Evolutionary conservation across 2,797 vertebrate species (phyloP).

Genomic region (Knipowitschia caucasica): DNA sequence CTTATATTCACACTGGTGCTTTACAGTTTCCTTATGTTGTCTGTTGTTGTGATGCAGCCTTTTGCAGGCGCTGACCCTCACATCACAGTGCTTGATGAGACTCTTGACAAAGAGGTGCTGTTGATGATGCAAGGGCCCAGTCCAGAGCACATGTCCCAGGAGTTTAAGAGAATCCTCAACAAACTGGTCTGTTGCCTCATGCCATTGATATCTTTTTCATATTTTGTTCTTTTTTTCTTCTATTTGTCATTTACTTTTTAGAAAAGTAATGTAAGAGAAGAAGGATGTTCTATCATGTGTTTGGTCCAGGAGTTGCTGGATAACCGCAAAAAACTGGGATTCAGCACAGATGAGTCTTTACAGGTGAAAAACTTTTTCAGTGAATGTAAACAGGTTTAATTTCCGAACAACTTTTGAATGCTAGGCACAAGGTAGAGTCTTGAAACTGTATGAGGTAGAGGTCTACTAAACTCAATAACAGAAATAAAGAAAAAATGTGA

Average conservation of each 20-base stretch:
- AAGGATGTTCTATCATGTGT: conserved; percentile 50
- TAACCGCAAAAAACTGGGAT: conserved; percentile 28
- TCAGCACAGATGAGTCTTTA: conserved; percentile 52
- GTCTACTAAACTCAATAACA: too few relatives aligned
- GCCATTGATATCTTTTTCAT: not conserved
- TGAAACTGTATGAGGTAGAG: too few relatives aligned
- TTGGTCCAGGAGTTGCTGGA: conserved; percentile 51
- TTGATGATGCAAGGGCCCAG: conserved; percentile 77
- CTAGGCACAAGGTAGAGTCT: too few relatives aligned
- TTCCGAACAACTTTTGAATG: too few relatives aligned
- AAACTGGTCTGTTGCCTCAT: conserved; percentile 73
- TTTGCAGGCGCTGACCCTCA: conserved; percentile 53
- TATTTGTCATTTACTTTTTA: conserved; percentile 49
- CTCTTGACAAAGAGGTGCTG: conserved; percentile 79
- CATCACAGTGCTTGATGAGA: conserved; percentile 71
- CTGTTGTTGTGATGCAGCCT: conserved; percentile 12
- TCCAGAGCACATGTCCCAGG: conserved; percentile 69
- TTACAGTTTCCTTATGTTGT: too few relatives aligned
- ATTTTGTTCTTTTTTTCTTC: not conserved
- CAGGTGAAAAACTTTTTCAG: conserved; percentile 62
- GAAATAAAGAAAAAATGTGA: too few relatives aligned
- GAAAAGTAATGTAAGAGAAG: conserved; percentile 75
- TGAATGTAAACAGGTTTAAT: too few relatives aligned
- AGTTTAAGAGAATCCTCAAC: conserved; percentile 70
- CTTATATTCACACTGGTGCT: too few relatives aligned